A percentile compares a stretch with the other conserved stretches of the same genome.
Conservation (phyloP, 2,113 vertebrate genomes). For the Lampris megalopsis region DNA sequence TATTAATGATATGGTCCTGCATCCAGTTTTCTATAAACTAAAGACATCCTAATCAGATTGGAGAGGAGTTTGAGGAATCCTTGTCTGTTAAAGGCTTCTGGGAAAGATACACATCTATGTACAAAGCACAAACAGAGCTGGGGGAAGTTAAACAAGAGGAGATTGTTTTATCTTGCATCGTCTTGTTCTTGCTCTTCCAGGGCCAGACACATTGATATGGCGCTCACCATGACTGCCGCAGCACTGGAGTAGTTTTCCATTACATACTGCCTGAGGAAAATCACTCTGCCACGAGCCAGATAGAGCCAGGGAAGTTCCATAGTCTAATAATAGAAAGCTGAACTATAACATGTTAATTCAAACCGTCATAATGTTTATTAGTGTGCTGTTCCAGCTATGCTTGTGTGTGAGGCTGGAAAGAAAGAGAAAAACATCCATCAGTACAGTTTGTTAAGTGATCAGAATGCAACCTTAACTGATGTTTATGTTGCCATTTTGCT, state of each 20-base stretch:
- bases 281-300: slow-evolving; percentile 34
- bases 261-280: slow-evolving; percentile 41
- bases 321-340: neutral
- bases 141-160: slow-evolving; percentile 22
- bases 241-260: slow-evolving; percentile 75
- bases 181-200: slow-evolving; percentile 46
- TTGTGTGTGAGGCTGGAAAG: no score
- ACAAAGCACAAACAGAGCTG: slow-evolving; percentile 52
- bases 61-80: slow-evolving; percentile 16
- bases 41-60: slow-evolving; percentile 28
- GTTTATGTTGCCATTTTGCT: no score
- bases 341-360: slow-evolving; percentile 8
- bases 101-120: slow-evolving; percentile 54
- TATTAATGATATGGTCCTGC: neutral
- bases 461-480: no score
- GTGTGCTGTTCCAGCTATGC: no score
- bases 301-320: slow-evolving; percentile 14
- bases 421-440: no score
- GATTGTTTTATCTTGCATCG: slow-evolving; percentile 66
- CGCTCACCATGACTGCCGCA: slow-evolving; percentile 37
- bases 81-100: slow-evolving; percentile 44
- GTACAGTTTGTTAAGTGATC: no score
- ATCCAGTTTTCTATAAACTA: neutral
- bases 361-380: neutral
- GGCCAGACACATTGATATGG: slow-evolving; percentile 50